These are phyloP conservation scores for Sceliomorpha sp. DNA, from an alignment of 2,888 invertebrate genomes.

Conservation along the genomic window DNA sequence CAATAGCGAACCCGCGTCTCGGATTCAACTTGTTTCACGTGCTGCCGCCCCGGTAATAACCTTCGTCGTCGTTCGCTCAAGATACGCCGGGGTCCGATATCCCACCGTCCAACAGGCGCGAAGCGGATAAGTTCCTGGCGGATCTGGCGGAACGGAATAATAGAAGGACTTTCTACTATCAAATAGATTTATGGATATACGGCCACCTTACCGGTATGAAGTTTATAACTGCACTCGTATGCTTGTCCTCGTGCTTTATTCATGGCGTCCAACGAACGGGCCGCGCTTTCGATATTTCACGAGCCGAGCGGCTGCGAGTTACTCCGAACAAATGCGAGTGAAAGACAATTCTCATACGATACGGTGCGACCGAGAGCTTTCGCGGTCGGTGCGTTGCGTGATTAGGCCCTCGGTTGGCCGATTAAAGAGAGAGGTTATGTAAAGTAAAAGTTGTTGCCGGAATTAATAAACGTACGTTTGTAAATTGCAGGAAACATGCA, in stretches of 20 bases:
- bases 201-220: conserved; percentile 48
- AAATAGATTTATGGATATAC: conserved; percentile 78
- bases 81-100: conserved; percentile 17
- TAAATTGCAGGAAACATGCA: too few relatives aligned
- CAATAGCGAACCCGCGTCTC: conserved; percentile 28
- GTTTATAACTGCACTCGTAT: conserved; percentile 39
- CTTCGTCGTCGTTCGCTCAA: conserved; percentile 30
- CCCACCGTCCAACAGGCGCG: conserved; percentile 13
- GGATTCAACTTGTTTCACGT: conserved; percentile 33
- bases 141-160: conserved; percentile 69
- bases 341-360: conserved; percentile 36
- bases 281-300: conserved; percentile 46
- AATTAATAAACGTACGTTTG: too few relatives aligned
- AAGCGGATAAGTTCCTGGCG: conserved; percentile 66
- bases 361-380: conserved; percentile 1
- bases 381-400: background rate
- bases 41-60: conserved; percentile 20
- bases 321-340: conserved; percentile 3
- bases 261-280: conserved; percentile 7
- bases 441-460: too few relatives aligned
- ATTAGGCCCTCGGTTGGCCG: background rate
- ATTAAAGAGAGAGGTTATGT: background rate
- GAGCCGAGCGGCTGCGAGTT: background rate
- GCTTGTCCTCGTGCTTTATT: conserved; percentile 17
- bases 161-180: conserved; percentile 78